Conservation (phyloP, 2,113 vertebrate genomes). For the Turnix velox region DNA sequence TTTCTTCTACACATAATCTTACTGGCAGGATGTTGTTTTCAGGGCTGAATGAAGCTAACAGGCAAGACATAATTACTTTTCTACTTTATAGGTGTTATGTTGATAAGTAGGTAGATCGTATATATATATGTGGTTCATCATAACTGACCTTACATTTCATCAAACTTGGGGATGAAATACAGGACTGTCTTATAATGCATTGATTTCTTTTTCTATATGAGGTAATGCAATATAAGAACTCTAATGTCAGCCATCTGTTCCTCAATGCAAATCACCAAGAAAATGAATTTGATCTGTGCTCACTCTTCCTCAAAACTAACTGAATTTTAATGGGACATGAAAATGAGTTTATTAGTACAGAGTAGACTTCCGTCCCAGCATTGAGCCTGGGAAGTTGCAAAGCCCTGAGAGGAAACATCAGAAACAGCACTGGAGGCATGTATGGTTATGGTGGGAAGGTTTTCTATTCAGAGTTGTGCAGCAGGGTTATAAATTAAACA, state of each 20-base stretch:
- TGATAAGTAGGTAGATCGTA: not conserved
- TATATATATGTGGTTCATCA: not conserved
- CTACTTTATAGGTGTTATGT: not conserved
- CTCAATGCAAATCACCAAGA: not conserved
- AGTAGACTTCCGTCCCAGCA: not conserved
- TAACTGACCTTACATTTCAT: not conserved
- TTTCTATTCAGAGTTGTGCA: not conserved
- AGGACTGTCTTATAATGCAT: not conserved
- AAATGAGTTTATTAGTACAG: not conserved
- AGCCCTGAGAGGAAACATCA: not conserved
- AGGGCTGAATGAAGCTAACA: not conserved
- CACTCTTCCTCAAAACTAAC: not conserved
- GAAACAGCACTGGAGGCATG: fast-evolving
- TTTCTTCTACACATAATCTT: not conserved
- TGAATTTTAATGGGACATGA: not conserved
- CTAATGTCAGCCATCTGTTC: not conserved
- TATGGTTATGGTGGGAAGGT: fast-evolving
- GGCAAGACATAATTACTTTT: not conserved
- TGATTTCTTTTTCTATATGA: not conserved
- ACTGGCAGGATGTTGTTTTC: not conserved
- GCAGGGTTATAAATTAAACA: not conserved
- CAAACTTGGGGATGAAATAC: not conserved
- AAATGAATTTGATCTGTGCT: not conserved
- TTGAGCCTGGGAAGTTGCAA: not conserved
- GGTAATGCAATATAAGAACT: not conserved